Evolutionary conservation across 2,888 invertebrate genomes (phyloP).

Genomic region (Lepidochrysops patricia): DNA sequence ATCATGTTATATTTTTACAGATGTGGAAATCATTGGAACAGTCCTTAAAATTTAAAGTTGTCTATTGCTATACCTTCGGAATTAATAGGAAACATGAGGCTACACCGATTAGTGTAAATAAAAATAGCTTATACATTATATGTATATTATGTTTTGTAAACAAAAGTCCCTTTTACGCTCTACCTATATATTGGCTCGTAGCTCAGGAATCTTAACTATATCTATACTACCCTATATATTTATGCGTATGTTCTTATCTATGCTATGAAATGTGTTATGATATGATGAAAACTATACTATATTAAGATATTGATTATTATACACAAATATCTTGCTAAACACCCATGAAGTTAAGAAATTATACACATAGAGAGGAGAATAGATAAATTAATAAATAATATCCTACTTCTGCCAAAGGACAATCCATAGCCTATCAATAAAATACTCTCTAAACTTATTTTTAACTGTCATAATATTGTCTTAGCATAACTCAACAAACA

Average conservation of each 20-base stretch:
- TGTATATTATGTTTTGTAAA: background rate
- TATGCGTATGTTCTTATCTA: constrained; percentile 54
- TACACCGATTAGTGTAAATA: constrained; percentile 4
- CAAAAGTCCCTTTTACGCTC: background rate
- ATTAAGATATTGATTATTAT: constrained; percentile 9
- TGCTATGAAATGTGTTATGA: constrained; percentile 69
- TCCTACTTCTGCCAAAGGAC: background rate
- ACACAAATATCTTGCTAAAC: constrained; percentile 10
- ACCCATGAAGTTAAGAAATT: background rate
- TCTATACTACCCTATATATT: constrained; percentile 47
- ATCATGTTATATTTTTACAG: background rate
- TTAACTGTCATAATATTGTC: too few species aligned
- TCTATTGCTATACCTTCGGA: background rate
- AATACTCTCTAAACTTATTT: too few species aligned
- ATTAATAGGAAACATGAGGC: background rate
- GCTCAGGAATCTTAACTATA: constrained; percentile 34
- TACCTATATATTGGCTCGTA: background rate
- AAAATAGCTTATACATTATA: background rate
- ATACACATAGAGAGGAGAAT: background rate
- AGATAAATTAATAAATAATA: background rate
- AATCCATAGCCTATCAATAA: background rate
- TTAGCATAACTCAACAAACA: background rate
- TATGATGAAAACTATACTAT: constrained; percentile 56
- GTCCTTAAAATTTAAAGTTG: background rate
- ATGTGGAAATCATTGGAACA: background rate